These are phyloP conservation scores for Aurelia coerulea DNA, from an alignment of 30 jellyfish, hydroid and myxozoan species.

Conservation along the genomic window DNA sequence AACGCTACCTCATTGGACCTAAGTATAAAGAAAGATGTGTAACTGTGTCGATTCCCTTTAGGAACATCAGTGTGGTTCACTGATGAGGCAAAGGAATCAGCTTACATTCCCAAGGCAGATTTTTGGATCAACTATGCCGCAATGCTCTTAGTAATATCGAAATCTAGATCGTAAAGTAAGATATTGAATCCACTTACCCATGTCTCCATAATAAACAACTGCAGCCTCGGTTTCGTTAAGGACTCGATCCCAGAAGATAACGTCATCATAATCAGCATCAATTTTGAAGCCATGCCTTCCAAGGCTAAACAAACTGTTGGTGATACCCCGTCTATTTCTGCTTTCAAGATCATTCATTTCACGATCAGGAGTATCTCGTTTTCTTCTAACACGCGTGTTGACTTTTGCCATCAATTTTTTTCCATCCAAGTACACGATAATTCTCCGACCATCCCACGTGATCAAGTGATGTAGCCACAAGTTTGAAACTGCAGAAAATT, in stretches of 20 bases:
- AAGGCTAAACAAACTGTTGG: slow-evolving; percentile 37
- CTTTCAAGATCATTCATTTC: not conserved
- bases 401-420: slow-evolving; percentile 13
- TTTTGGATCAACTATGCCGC: too few species aligned
- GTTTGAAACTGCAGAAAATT: slow-evolving; percentile 12
- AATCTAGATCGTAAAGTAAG: not conserved
- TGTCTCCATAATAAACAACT: slow-evolving; percentile 27
- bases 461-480: slow-evolving; percentile 60
- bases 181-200: slow-evolving; percentile 37
- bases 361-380: not conserved
- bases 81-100: too few species aligned
- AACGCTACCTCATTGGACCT: too few species aligned
- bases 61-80: too few species aligned
- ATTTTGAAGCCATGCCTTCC: slow-evolving; percentile 56
- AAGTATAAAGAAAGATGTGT: too few species aligned
- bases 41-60: too few species aligned
- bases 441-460: slow-evolving; percentile 48
- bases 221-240: slow-evolving; percentile 54
- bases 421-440: slow-evolving; percentile 42
- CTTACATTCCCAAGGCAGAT: too few species aligned
- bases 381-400: not conserved
- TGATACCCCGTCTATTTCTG: not conserved
- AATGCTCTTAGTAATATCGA: too few species aligned
- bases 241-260: slow-evolving; percentile 44
- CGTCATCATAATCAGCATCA: slow-evolving; percentile 72